These are phyloP conservation scores for Megaceryle alcyon DNA, from an alignment of 2,797 vertebrate species.

Conservation along the genomic window DNA sequence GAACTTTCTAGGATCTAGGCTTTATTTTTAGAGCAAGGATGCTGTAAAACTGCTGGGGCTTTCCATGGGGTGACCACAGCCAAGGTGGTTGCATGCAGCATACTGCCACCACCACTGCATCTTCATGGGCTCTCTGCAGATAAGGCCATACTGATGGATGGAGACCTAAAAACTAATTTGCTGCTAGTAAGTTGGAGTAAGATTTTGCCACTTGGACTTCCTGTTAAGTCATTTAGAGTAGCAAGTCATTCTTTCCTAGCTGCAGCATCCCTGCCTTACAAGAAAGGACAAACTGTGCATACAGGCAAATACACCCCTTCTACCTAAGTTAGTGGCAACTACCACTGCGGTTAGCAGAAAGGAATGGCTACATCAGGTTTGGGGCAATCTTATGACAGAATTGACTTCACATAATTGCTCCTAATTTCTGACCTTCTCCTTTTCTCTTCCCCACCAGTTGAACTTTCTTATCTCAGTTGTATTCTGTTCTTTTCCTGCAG, in stretches of 20 bases:
- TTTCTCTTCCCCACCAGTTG: not conserved
- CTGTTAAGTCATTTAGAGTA: not conserved
- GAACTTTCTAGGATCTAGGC: not conserved
- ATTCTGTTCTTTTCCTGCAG: slow-evolving; percentile 84
- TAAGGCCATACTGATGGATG: not conserved
- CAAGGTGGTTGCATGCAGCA: not conserved
- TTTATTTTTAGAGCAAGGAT: not conserved
- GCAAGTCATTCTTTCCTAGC: not conserved
- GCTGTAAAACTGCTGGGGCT: not conserved
- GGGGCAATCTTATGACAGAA: not conserved
- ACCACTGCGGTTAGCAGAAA: not conserved
- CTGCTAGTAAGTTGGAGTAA: not conserved
- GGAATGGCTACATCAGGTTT: not conserved
- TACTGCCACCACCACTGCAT: not conserved
- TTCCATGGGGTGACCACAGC: not conserved
- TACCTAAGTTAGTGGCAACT: not conserved
- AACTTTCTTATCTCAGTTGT: slow-evolving; percentile 55
- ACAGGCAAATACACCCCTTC: not conserved
- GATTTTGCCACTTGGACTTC: not conserved
- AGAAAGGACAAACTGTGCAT: not conserved
- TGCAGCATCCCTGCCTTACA: not conserved
- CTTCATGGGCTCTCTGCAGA: not conserved
- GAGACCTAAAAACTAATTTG: not conserved
- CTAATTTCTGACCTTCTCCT: not conserved
- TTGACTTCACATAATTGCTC: not conserved